Conservation (phyloP, 1,140 invertebrate species). For the Drosophila pandora region DNA sequence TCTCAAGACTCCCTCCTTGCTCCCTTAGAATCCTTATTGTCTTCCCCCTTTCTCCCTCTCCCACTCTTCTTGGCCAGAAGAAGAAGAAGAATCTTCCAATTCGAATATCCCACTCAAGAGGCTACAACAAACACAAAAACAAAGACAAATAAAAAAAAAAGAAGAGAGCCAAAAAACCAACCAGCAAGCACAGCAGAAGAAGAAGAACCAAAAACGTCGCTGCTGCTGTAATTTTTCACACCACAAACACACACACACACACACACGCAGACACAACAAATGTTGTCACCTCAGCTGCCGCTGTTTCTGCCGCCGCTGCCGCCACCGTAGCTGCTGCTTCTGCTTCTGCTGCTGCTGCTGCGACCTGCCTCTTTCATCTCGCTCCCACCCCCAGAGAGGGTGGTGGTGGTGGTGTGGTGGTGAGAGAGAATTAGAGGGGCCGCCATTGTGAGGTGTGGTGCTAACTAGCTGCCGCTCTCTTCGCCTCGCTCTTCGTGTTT, state of each 20-base stretch:
- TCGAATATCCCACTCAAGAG: constrained; percentile 4
- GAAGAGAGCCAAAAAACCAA: constrained; percentile 38
- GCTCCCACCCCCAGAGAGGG: constrained; percentile 20
- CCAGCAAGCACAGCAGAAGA: constrained; percentile 10
- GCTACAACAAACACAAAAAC: constrained; percentile 1
- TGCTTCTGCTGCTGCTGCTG: not conserved
- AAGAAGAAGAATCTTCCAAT: constrained; percentile 6
- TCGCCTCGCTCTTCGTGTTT: constrained; percentile 40
- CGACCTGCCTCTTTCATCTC: constrained; percentile 11
- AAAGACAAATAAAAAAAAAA: constrained; percentile 9
- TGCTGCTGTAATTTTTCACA: constrained; percentile 81
- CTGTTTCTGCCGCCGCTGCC: not conserved
- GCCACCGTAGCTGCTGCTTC: no score
- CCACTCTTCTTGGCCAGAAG: not conserved
- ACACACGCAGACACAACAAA: constrained; percentile 19
- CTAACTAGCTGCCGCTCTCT: constrained; percentile 66
- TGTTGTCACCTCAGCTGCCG: constrained; percentile 36
- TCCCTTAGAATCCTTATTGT: constrained; percentile 48
- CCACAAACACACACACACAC: constrained; percentile 33
- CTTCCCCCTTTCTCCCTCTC: constrained; percentile 19
- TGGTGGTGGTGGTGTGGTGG: constrained; percentile 20
- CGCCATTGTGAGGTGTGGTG: constrained; percentile 75
- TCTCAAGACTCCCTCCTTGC: not conserved
- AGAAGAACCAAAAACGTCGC: constrained; percentile 47
- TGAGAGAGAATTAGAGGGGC: constrained; percentile 51